These are phyloP conservation scores for Leiothrix lutea DNA, from an alignment of 2,113 vertebrate species.

Conservation along the genomic window DNA sequence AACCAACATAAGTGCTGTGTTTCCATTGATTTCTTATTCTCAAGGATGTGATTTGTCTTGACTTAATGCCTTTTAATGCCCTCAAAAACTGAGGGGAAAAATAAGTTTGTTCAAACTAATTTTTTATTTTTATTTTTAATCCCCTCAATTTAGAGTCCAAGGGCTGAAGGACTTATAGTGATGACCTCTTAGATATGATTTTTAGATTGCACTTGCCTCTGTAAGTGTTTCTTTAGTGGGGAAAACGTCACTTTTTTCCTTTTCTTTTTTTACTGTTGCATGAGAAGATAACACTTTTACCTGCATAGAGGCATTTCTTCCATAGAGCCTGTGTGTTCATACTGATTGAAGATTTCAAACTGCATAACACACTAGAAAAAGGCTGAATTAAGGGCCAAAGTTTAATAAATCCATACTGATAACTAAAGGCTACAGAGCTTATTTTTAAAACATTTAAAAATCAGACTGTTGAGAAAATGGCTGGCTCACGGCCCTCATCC, in stretches of 20 bases:
- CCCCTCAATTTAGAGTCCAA: constrained; percentile 99
- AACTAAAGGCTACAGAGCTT: constrained; percentile 80
- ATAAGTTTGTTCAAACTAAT: constrained; percentile 79
- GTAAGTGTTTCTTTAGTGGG: constrained; percentile 80
- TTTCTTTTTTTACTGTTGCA: constrained; percentile 76
- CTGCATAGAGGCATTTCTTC: constrained; percentile 78
- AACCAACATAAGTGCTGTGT: constrained; percentile 91
- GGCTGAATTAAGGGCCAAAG: constrained; percentile 79
- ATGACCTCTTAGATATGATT: constrained; percentile 93
- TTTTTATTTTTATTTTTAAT: constrained; percentile 85
- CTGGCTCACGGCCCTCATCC: constrained; percentile 70
- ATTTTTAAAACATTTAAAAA: constrained; percentile 75
- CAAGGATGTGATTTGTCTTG: constrained; percentile 83
- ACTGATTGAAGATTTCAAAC: constrained; percentile 72
- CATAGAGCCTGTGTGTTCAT: constrained; percentile 77
- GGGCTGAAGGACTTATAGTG: constrained; percentile 95
- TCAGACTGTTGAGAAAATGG: constrained; percentile 74
- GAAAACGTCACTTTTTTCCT: constrained; percentile 60
- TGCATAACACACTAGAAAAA: constrained; percentile 78
- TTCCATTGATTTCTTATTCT: constrained; percentile 82
- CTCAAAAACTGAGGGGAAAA: constrained; percentile 87
- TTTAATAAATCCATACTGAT: constrained; percentile 78
- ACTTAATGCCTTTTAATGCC: constrained; percentile 80
- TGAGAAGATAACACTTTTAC: constrained; percentile 77
- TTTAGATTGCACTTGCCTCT: constrained; percentile 99